Evolutionary conservation across 2,888 invertebrate species (phyloP).

Genomic region (Aricia artaxerxes): DNA sequence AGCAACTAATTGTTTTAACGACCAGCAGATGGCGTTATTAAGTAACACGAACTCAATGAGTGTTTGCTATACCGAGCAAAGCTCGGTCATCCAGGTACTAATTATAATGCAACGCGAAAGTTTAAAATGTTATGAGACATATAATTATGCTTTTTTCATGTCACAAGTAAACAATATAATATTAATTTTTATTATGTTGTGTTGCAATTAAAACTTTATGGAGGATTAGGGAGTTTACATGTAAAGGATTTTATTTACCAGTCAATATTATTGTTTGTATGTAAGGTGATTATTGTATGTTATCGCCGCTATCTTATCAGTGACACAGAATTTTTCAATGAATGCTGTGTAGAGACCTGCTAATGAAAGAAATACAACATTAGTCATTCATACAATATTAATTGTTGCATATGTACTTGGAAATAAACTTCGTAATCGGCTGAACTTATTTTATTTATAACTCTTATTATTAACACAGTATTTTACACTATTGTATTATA

Average conservation of each 20-base stretch:
- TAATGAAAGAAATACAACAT: neutral
- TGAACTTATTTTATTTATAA: too few relatives aligned
- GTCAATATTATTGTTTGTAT: neutral
- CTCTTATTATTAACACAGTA: too few relatives aligned
- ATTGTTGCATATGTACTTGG: too few relatives aligned
- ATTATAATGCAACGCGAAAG: too few relatives aligned
- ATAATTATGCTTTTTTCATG: neutral
- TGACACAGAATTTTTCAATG: slow-evolving; percentile 15
- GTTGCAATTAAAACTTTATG: neutral
- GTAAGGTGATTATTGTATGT: neutral
- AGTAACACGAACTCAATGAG: too few relatives aligned
- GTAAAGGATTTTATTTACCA: neutral
- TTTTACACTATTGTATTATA: too few relatives aligned
- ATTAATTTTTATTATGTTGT: neutral
- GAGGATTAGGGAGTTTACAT: neutral
- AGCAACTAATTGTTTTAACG: too few relatives aligned
- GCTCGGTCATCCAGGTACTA: too few relatives aligned
- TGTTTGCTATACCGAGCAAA: too few relatives aligned
- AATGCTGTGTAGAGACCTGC: neutral
- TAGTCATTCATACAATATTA: neutral
- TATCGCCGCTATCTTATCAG: neutral
- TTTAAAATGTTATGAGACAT: too few relatives aligned
- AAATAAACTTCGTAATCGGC: too few relatives aligned
- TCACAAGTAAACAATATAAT: neutral
- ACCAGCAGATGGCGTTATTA: too few relatives aligned